These are phyloP conservation scores for Ophraella communa DNA, from an alignment of 2,888 invertebrate species.

Conservation along the genomic window DNA sequence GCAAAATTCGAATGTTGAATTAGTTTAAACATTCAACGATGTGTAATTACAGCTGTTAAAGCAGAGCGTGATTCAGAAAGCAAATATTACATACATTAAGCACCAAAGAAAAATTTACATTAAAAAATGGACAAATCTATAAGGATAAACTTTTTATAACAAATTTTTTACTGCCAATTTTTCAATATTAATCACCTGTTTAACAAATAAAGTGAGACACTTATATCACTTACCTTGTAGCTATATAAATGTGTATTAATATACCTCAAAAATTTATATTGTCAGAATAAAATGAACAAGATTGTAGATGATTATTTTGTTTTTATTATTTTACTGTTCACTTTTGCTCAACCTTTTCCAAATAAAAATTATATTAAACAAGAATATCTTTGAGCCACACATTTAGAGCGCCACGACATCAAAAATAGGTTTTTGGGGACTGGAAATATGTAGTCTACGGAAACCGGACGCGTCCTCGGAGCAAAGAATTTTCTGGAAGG, in stretches of 20 bases:
- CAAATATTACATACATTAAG: background rate
- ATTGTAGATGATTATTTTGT: no score
- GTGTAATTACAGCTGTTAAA: background rate
- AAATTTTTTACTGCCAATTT: no score
- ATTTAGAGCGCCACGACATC: constrained; percentile 57
- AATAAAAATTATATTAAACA: constrained; percentile 23
- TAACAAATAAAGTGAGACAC: no score
- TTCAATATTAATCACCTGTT: no score
- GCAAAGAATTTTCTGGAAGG: constrained; percentile 60
- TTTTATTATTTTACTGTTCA: no score
- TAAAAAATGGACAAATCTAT: no score
- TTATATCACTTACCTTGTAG: no score
- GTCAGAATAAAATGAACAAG: no score
- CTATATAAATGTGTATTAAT: background rate
- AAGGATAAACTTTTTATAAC: no score
- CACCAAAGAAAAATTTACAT: no score
- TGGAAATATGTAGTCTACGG: constrained; percentile 43
- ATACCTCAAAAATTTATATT: no score
- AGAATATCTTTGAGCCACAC: constrained; percentile 46
- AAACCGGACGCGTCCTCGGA: constrained; percentile 55
- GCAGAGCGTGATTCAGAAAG: background rate
- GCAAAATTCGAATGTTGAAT: background rate
- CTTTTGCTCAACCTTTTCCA: constrained; percentile 2
- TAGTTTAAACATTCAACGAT: background rate
- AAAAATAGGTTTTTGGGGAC: constrained; percentile 47